Evolutionary conservation across 2,797 vertebrate species (phyloP), one percentile per base, ranked within the genome.

Genomic region (Vipera latastei): DNA sequence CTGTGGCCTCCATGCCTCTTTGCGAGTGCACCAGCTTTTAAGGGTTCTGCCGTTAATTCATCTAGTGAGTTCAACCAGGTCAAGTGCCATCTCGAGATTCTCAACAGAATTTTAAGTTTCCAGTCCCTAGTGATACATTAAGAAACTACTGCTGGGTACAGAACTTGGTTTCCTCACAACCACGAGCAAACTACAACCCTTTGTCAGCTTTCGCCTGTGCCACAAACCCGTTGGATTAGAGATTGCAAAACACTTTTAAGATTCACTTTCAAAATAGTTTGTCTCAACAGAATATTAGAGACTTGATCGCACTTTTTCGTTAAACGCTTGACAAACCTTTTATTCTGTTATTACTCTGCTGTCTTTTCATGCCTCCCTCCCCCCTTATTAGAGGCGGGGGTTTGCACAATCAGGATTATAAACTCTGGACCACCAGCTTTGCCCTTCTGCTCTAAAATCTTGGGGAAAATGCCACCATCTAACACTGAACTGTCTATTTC

Each of bases 371-470:
- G 59, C 20, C 59, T 8, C 59, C 59, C 73, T 22, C 18, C 20
- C 8, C 20, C 73, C 20, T 83, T 25, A 48, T 22, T 7, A 0
- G 65, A n/a, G 65, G 61, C 4, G 5, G 63, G 63, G 2, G 65
- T 2, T 78, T 20, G 69, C 3, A 44, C 6, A 16, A 6, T 78
- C 38, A 48, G 73, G 38, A 48, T 2, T 4, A 48, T 12, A 25
- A 16, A 28, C 1, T 55, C 85, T 8, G n/a, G 13, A 0, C 3
- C 1, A 55, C 6, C 1, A 55, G 3, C 7, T 55, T 3, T 4
- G 6, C 26, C 16, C 25, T 20, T 20, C 53, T 32, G 86, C 28
- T 87, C 86, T 20, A 11, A 32, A 48, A 83, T 83, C 38, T 25
- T 83, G 22, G 16, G 11, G 51, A 1, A n/a, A 56, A 86, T 7